phyloP scores from a whole-genome alignment of 2,797 vertebrate species.

The Hafferia zeledoni region DNA sequence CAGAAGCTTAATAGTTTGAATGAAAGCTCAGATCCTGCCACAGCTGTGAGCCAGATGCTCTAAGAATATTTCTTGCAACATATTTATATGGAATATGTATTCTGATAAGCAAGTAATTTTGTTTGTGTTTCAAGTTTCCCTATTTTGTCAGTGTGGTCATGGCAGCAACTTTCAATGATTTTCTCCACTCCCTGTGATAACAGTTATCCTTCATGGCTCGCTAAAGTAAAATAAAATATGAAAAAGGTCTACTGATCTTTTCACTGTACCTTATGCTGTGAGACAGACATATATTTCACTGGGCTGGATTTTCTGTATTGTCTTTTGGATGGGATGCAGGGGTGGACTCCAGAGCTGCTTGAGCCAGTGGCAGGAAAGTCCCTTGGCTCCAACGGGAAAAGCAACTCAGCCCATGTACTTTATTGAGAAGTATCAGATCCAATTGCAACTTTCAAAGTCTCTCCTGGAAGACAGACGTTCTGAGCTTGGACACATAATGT shows the following conservation, averaged over 20 bases:
- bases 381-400: not conserved
- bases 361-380: not conserved
- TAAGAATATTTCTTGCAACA: not conserved
- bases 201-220: not conserved
- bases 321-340: not conserved
- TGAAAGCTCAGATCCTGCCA: not conserved
- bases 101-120: not conserved
- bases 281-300: not conserved
- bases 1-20: not conserved
- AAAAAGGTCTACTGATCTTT: not conserved
- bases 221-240: not conserved
- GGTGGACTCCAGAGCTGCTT: not conserved
- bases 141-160: not conserved
- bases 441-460: not conserved
- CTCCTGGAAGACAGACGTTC: not conserved
- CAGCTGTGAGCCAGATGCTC: not conserved
- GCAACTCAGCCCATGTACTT: not conserved
- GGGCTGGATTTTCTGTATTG: not conserved
- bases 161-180: not conserved
- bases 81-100: not conserved
- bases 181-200: not conserved
- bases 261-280: not conserved
- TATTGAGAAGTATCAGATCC: not conserved
- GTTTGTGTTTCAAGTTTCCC: not conserved
- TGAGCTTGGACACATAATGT: not conserved